phyloP scores from a whole-genome alignment of 2,113 vertebrate genomes.

The Tachycineta bicolor region DNA sequence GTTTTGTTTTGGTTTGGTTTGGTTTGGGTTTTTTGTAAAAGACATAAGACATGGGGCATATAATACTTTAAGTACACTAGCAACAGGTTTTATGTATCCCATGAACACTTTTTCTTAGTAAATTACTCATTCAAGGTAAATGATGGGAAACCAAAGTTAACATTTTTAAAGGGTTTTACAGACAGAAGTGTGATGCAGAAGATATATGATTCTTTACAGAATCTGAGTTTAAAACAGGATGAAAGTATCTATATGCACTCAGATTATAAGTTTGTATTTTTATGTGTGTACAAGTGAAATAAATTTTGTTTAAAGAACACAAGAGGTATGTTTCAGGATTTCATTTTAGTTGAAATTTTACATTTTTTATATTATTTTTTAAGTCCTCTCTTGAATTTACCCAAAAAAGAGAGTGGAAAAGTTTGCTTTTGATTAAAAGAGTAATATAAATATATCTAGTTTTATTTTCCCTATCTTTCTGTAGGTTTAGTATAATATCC shows the following conservation, averaged over 20 bases:
- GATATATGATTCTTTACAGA: neutral
- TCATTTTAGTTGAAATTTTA: neutral
- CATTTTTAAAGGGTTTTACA: neutral
- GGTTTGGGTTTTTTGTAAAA: neutral
- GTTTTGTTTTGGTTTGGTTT: neutral
- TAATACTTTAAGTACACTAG: neutral
- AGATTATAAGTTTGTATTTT: neutral
- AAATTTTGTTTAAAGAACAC: neutral
- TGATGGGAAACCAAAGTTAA: neutral
- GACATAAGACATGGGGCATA: neutral
- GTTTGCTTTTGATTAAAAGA: neutral
- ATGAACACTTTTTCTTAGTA: neutral
- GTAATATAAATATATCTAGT: neutral
- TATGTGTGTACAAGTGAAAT: neutral
- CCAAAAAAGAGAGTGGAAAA: neutral
- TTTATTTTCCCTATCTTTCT: neutral
- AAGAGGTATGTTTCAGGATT: neutral
- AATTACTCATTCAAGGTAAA: neutral
- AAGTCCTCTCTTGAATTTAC: neutral
- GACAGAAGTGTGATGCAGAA: neutral
- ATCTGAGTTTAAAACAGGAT: neutral
- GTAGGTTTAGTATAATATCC: neutral
- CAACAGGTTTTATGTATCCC: neutral
- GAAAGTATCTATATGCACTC: neutral
- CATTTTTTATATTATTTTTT: neutral